Percentiles rank a stretch among this genome's conserved stretches.
Conservation (phyloP, 2,797 vertebrate species). For the Erithacus rubecula region DNA sequence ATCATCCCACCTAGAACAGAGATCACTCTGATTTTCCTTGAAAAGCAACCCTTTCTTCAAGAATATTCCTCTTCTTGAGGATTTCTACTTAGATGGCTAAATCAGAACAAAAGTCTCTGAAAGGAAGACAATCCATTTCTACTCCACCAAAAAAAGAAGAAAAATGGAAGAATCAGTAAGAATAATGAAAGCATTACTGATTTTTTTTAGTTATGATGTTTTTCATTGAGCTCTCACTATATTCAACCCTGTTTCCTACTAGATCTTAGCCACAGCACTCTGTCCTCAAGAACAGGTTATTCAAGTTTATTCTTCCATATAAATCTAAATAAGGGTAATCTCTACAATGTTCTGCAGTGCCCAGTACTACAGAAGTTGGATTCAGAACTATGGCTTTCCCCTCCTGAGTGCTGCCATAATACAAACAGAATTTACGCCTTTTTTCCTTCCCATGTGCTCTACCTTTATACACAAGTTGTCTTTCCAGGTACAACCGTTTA, state of each 20-base stretch:
- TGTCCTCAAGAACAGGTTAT: neutral
- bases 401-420: neutral
- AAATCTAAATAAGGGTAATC: neutral
- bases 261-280: neutral
- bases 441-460: neutral
- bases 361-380: neutral
- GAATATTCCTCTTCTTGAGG: neutral
- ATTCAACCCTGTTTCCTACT: neutral
- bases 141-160: neutral
- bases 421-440: neutral
- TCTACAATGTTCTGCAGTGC: neutral
- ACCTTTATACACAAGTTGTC: neutral
- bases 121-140: neutral
- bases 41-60: neutral
- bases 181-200: neutral
- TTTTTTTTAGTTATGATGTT: neutral
- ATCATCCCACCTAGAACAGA: neutral
- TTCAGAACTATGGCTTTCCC: neutral
- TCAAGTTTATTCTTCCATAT: neutral
- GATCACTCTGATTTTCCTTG: neutral
- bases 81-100: neutral
- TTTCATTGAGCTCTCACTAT: neutral
- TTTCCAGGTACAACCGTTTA: neutral
- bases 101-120: neutral
- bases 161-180: neutral